Conservation (phyloP, 1,140 invertebrate species). For the Tetramorium alpestre region DNA sequence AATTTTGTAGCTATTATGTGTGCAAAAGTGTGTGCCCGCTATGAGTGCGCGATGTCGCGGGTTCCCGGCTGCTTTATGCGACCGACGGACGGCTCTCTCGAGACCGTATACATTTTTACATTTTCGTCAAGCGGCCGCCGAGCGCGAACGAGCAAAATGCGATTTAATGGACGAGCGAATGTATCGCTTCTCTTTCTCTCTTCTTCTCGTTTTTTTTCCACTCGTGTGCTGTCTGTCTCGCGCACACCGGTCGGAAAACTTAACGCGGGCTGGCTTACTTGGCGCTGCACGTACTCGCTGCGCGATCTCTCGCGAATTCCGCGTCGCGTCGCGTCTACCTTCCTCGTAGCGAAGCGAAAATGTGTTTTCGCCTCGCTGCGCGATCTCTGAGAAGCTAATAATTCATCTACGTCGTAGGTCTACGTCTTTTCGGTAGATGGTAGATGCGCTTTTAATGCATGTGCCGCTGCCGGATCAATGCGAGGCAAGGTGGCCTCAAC, state of each 20-base stretch:
- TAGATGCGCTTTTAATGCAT: slow-evolving; percentile 62
- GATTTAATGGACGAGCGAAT: slow-evolving; percentile 41
- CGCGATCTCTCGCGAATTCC: slow-evolving; percentile 1
- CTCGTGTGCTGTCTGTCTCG: not conserved
- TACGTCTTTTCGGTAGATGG: slow-evolving; percentile 50
- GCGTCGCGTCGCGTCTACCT: not conserved
- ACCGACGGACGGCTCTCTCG: slow-evolving; percentile 21
- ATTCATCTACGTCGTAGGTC: slow-evolving; percentile 40
- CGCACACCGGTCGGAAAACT: not conserved
- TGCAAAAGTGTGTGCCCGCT: slow-evolving; percentile 1
- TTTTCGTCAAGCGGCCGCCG: slow-evolving; percentile 26
- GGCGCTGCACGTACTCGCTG: not conserved
- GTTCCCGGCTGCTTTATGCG: not conserved
- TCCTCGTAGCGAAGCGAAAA: slow-evolving; percentile 29
- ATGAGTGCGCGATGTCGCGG: not conserved
- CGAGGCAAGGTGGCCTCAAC: slow-evolving; percentile 47
- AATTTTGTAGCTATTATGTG: slow-evolving; percentile 48
- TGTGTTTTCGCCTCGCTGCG: slow-evolving; percentile 23
- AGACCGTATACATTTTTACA: slow-evolving; percentile 20
- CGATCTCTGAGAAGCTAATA: slow-evolving; percentile 44
- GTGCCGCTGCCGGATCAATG: slow-evolving; percentile 40
- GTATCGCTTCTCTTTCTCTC: not conserved
- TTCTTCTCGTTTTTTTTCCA: not conserved
- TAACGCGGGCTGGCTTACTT: not conserved
- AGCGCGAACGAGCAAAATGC: slow-evolving; percentile 9